phyloP scores from a whole-genome alignment of 2,113 vertebrate species.

The Ascaphus truei region DNA sequence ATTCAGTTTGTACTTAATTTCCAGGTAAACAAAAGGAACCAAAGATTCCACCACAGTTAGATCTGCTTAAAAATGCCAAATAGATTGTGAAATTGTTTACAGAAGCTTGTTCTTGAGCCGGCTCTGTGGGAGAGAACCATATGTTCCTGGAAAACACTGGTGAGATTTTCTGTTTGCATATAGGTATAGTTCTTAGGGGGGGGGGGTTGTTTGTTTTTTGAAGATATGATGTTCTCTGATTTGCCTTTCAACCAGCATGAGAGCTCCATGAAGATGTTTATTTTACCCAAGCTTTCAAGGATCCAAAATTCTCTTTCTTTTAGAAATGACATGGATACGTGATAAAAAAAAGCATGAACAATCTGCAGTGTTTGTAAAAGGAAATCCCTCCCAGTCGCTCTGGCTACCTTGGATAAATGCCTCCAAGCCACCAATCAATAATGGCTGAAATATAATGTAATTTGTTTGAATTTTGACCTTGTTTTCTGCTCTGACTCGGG shows the following conservation, averaged over 20 bases:
- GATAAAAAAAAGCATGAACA: background rate
- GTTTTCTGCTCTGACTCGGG: slow-evolving; percentile 26
- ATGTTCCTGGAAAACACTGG: no score
- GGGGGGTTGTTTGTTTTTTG: no score
- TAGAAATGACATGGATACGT: background rate
- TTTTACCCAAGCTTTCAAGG: background rate
- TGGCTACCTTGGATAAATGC: slow-evolving; percentile 11
- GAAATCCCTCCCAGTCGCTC: background rate
- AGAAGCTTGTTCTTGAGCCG: no score
- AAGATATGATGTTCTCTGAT: no score
- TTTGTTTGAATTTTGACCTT: slow-evolving; percentile 28
- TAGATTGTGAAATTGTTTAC: no score
- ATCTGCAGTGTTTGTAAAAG: background rate
- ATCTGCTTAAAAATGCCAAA: no score
- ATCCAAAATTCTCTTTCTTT: background rate
- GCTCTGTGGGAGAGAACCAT: no score
- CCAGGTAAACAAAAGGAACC: no score
- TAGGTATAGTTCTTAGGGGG: no score
- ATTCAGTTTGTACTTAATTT: no score
- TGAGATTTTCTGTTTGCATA: no score
- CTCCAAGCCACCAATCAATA: slow-evolving; percentile 30
- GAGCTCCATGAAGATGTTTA: background rate
- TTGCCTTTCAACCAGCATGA: background rate
- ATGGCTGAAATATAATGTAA: slow-evolving; percentile 16
- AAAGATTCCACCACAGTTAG: no score